A percentile compares a stretch with the other conserved stretches of the same genome.
phyloP scores from a whole-genome alignment of 2,888 invertebrate species.

The Sycophila texana region DNA sequence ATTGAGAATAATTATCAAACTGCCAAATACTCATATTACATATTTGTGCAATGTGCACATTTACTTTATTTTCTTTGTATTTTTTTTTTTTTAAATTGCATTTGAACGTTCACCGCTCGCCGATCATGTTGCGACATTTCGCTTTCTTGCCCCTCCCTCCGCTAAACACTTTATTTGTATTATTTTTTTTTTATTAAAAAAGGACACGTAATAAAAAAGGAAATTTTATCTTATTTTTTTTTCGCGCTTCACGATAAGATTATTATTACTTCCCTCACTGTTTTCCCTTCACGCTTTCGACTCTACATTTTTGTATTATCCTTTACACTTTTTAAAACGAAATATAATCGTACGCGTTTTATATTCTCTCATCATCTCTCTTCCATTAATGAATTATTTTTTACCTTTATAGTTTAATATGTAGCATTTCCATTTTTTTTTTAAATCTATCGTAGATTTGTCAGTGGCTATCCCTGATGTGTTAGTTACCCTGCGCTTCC shows the following conservation, averaged over 20 bases:
- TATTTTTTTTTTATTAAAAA: constrained; percentile 36
- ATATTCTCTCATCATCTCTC: constrained; percentile 44
- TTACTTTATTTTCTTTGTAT: constrained; percentile 21
- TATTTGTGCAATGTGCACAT: constrained; percentile 28
- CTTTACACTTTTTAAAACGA: constrained; percentile 42
- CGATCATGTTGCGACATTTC: constrained; percentile 53
- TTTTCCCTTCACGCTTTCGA: constrained; percentile 38
- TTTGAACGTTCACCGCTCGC: constrained; percentile 26
- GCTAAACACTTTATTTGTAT: constrained; percentile 52
- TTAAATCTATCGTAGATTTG: constrained; percentile 74
- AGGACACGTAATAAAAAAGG: constrained; percentile 34
- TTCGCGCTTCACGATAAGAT: constrained; percentile 16
- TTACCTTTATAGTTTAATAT: constrained; percentile 73
- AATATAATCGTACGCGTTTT: constrained; percentile 52
- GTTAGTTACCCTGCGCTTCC: constrained; percentile 76
- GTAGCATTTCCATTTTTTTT: constrained; percentile 68
- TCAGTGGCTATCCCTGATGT: constrained; percentile 76
- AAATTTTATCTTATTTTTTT: constrained; percentile 34
- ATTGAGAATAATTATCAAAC: constrained; percentile 20
- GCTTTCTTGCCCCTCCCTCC: constrained; percentile 60
- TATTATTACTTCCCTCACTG: constrained; percentile 27
- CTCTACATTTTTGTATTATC: constrained; percentile 45
- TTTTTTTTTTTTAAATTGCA: constrained; percentile 49
- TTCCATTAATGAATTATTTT: constrained; percentile 56
- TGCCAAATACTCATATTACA: constrained; percentile 26